Conservation (phyloP, 92 coral and sea anemone species). For the Zoanthus solanderi region DNA sequence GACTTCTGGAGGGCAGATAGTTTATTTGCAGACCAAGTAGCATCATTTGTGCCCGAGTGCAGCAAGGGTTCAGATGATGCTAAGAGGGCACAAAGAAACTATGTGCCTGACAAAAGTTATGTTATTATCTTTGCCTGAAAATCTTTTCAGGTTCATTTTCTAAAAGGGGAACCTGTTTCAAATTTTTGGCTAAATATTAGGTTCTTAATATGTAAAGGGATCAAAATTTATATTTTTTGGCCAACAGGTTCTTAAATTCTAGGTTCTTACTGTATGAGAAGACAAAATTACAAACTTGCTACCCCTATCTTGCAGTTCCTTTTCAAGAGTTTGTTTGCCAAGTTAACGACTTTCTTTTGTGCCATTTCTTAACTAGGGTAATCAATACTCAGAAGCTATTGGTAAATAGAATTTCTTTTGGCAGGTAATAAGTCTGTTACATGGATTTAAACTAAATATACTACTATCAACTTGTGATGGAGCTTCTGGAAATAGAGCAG, state of each 20-base stretch:
- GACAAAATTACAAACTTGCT: slow-evolving; percentile 1
- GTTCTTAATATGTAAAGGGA: background rate
- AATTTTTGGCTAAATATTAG: background rate
- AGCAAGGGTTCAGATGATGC: no score
- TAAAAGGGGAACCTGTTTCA: background rate
- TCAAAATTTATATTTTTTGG: background rate
- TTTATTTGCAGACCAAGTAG: no score
- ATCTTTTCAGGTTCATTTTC: background rate
- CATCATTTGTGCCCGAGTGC: no score
- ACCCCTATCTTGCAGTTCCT: background rate
- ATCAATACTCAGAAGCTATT: background rate
- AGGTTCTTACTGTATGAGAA: background rate
- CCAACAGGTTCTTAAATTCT: background rate
- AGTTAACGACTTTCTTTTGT: background rate
- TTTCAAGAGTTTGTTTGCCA: background rate
- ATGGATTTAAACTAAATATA: background rate
- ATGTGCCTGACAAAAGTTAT: no score
- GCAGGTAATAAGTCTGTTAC: background rate
- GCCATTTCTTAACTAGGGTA: background rate
- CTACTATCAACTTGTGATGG: background rate
- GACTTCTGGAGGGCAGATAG: no score
- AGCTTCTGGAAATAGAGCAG: slow-evolving; percentile 8
- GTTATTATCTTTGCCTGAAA: background rate
- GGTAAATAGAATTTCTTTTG: background rate
- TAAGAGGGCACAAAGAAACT: no score